These are phyloP conservation scores for Mythimna vitellina DNA, from an alignment of 2,888 invertebrate species.

Conservation along the genomic window DNA sequence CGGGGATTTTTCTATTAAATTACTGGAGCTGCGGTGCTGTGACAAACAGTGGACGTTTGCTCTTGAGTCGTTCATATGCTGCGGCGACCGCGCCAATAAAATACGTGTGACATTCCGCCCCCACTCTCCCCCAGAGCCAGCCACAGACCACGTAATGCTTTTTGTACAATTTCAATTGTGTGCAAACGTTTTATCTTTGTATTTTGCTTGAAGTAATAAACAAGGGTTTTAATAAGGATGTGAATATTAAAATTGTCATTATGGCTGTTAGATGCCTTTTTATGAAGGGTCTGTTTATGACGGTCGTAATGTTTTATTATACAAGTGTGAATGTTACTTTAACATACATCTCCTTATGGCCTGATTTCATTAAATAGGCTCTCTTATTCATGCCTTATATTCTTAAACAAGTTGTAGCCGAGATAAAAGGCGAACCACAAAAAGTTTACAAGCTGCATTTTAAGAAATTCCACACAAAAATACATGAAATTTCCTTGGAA, in stretches of 20 bases:
- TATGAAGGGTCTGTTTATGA: slow-evolving; percentile 22
- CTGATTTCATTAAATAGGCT: not conserved
- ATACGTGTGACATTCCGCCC: slow-evolving; percentile 68
- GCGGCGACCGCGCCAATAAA: slow-evolving; percentile 70
- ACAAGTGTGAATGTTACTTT: not conserved
- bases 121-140: slow-evolving; percentile 44
- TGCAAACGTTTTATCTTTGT: slow-evolving; percentile 49
- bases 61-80: slow-evolving; percentile 73
- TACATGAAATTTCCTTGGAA: slow-evolving; percentile 39
- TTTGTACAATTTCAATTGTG: slow-evolving; percentile 62
- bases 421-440: slow-evolving; percentile 9
- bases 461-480: slow-evolving; percentile 35
- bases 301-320: slow-evolving; percentile 2
- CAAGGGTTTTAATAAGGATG: slow-evolving; percentile 24
- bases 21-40: slow-evolving; percentile 72
- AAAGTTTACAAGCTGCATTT: slow-evolving; percentile 29
- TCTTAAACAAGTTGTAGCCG: not conserved
- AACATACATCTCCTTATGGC: not conserved
- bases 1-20: slow-evolving; percentile 79
- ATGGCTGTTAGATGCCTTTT: not conserved
- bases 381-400: not conserved
- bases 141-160: slow-evolving; percentile 59
- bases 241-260: slow-evolving; percentile 18
- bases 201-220: slow-evolving; percentile 56
- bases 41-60: slow-evolving; percentile 77